Conservation (phyloP, 2,888 invertebrate species). For the Lepidocyrtoides sp. region DNA sequence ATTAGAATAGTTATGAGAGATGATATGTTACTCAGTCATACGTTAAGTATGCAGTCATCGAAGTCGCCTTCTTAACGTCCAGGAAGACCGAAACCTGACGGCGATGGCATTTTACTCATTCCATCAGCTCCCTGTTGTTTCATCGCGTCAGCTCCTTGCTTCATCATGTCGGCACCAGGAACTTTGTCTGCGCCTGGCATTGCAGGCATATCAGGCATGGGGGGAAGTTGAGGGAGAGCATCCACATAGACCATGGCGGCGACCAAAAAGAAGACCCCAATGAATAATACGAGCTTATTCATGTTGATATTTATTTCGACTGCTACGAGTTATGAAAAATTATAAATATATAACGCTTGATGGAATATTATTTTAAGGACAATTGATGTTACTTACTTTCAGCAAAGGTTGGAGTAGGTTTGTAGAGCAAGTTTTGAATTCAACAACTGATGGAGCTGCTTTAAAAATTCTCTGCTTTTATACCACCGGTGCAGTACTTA, state of each 20-base stretch:
- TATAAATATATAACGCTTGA: too few species aligned
- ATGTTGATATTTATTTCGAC: not conserved
- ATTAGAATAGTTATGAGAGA: too few species aligned
- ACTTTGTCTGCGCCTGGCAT: constrained; percentile 4
- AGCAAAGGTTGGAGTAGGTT: too few species aligned
- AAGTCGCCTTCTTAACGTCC: not conserved
- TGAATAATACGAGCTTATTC: not conserved
- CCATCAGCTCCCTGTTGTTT: not conserved
- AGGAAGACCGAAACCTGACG: not conserved
- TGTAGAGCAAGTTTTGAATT: too few species aligned
- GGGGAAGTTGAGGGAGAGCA: constrained; percentile 6
- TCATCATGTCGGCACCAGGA: constrained; percentile 23
- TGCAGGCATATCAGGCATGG: too few species aligned
- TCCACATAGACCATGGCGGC: not conserved
- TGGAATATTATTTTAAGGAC: too few species aligned
- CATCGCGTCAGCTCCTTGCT: not conserved
- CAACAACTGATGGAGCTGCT: not conserved
- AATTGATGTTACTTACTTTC: too few species aligned
- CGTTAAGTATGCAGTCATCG: too few species aligned
- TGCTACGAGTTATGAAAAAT: not conserved
- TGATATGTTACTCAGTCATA: too few species aligned
- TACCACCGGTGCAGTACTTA: too few species aligned
- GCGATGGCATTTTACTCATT: constrained; percentile 13
- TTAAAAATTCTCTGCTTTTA: not conserved
- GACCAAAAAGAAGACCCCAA: not conserved